phyloP scores from a whole-genome alignment of 1,140 invertebrate genomes.

The Bombus sylvicola region DNA sequence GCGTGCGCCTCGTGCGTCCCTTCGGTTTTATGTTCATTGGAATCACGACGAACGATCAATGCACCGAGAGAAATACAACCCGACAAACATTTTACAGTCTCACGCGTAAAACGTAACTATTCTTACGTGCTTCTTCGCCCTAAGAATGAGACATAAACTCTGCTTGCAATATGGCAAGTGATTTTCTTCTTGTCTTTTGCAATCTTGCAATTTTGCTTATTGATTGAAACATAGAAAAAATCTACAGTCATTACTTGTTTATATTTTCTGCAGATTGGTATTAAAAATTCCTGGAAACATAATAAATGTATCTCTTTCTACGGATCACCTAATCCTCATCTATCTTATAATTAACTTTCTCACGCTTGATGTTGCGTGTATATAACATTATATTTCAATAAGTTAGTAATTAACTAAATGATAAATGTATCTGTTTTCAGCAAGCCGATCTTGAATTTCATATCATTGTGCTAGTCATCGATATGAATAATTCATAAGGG shows the following conservation, averaged over 20 bases:
- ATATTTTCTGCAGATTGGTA: too few species aligned
- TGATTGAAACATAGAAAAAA: neutral
- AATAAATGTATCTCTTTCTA: neutral
- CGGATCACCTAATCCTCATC: too few species aligned
- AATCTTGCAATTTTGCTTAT: neutral
- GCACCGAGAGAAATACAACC: neutral
- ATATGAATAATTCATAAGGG: neutral
- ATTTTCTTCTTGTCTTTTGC: neutral
- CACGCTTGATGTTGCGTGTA: neutral
- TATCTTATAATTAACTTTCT: neutral
- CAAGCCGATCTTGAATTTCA: neutral
- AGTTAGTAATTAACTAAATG: neutral
- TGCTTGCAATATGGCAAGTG: too few species aligned
- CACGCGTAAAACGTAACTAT: neutral
- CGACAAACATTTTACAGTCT: neutral
- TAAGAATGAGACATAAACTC: slow-evolving; percentile 6
- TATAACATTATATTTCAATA: neutral
- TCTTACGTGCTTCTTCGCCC: neutral
- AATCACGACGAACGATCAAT: slow-evolving; percentile 28
- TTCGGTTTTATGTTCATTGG: slow-evolving; percentile 32
- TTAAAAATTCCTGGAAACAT: neutral
- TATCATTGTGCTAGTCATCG: neutral
- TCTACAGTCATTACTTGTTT: neutral
- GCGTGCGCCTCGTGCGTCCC: slow-evolving; percentile 2
- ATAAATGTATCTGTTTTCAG: neutral